Base-by-base conservation (phyloP, 2,113 vertebrate species). In the Chlorocebus sabaeus region DNA sequence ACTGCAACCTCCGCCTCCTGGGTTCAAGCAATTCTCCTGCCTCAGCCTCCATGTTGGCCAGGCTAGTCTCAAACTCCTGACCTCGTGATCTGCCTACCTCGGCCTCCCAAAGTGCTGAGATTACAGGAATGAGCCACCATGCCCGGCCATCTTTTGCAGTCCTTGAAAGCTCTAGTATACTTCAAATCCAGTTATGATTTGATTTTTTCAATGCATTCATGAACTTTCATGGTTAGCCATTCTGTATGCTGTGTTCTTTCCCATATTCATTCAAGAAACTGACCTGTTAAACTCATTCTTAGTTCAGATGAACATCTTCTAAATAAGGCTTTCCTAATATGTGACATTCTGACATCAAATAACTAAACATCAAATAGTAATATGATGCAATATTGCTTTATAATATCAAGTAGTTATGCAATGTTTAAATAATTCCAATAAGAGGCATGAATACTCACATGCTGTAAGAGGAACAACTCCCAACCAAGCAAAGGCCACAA, bases 401-500 rank as follows among this genome's bases (percentile, higher is more conserved):
- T n/a, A 80, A 68, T 64, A 96, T n/a, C 61, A 55, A 93, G n/a
- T n/a, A 89, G 48, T 50, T 95, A 50, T 22, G 8, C 6, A 88
- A 55, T 55, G 6, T 57, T 90, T 55, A 86, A 76, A 23, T 50
- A 70, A 95, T 18, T 93, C 67, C 43, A 73, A 11, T 27, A 25
- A 90, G 38, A 95, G 78, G 68, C 86, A 55, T 6, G 2, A 59
- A 94, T 98, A 99, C 99, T 99, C 98, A 99, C 99, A 99, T 99
- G 99, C 99, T 98, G 99, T 99, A 97, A 99, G 99, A 98, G 99
- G 99, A 98, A 99, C 99, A 98, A 99, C 99, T 97, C 99, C 99
- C 95, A 99, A 99, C 99, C 99, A 99, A 1, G 99, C 99, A 90
- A 99, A 99, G 98, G 99, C 99, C 99, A 99, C 99, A 99, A 99